phyloP scores from a whole-genome alignment of 2,797 vertebrate species.

The Ptychobarbus kaznakovi region DNA sequence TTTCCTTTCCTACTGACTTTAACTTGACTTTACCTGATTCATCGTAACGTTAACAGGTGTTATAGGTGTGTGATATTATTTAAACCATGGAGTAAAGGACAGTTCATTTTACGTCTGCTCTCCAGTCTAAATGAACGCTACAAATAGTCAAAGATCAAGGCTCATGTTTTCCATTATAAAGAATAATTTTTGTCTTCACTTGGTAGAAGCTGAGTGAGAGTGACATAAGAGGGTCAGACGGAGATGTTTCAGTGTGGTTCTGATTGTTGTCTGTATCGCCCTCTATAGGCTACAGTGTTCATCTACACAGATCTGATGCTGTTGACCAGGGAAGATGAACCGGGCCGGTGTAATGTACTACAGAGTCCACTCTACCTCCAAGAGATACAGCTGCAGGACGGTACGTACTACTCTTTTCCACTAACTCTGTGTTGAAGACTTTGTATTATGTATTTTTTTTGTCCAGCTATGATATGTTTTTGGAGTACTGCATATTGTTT shows the following conservation, averaged over 20 bases:
- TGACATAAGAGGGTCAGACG: constrained; percentile 26
- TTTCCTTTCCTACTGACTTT: not conserved
- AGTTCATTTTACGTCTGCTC: not conserved
- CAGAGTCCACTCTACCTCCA: constrained; percentile 90
- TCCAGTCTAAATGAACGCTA: not conserved
- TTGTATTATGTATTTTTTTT: not conserved
- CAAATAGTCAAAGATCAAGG: not conserved
- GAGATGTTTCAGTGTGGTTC: not conserved
- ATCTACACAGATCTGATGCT: constrained; percentile 91
- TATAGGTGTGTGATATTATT: not conserved
- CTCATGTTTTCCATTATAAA: not conserved
- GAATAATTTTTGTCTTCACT: not conserved
- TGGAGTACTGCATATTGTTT: not conserved
- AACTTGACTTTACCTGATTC: constrained; percentile 23
- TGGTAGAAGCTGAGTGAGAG: constrained; percentile 13
- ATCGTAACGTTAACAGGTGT: not conserved
- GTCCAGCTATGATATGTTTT: not conserved
- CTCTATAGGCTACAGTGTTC: constrained; percentile 85
- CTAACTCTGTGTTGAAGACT: not conserved
- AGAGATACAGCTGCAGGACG: constrained; percentile 85
- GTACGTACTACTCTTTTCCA: constrained; percentile 68
- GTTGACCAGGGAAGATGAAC: constrained; percentile 89
- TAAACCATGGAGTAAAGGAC: not conserved
- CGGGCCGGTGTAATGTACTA: constrained; percentile 85
- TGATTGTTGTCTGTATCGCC: constrained; percentile 46